Evolutionary conservation across 2,888 invertebrate genomes (phyloP).

Genomic region (Proisotoma minuta): DNA sequence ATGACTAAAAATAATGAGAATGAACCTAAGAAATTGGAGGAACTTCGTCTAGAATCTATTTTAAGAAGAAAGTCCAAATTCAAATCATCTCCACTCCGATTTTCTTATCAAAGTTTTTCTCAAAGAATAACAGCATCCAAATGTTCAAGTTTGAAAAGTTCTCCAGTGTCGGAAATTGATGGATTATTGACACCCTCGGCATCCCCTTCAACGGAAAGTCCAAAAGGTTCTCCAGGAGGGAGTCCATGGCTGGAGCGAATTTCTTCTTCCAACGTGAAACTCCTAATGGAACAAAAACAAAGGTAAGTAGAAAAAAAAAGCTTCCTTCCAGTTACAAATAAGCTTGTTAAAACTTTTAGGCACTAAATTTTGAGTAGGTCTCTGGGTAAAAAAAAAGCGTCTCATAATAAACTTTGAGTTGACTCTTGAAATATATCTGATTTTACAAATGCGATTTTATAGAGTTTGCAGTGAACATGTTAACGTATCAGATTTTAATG

Average conservation of each 20-base stretch:
- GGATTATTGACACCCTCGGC: not conserved
- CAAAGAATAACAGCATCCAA: slow-evolving; percentile 12
- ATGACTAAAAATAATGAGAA: slow-evolving; percentile 13
- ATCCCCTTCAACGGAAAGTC: slow-evolving; percentile 15
- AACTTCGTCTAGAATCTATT: not conserved
- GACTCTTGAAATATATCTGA: no score
- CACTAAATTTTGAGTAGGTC: no score
- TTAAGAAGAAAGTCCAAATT: slow-evolving; percentile 13
- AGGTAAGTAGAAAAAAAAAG: not conserved
- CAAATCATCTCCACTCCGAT: slow-evolving; percentile 20
- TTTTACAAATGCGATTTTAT: no score
- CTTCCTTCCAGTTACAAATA: no score
- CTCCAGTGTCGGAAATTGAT: slow-evolving; percentile 2
- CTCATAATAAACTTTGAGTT: no score
- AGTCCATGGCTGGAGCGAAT: slow-evolving; percentile 21
- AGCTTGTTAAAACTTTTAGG: no score
- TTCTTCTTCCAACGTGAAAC: not conserved
- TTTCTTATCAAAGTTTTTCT: slow-evolving; percentile 22
- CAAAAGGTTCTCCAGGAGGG: slow-evolving; percentile 13
- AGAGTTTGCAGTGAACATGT: no score
- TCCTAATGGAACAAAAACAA: not conserved
- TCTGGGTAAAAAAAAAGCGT: no score
- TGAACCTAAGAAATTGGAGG: slow-evolving; percentile 4
- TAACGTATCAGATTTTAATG: no score
- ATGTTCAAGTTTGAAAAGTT: slow-evolving; percentile 3